phyloP scores from a whole-genome alignment of 2,113 vertebrate genomes.

The Noturus placidus region DNA sequence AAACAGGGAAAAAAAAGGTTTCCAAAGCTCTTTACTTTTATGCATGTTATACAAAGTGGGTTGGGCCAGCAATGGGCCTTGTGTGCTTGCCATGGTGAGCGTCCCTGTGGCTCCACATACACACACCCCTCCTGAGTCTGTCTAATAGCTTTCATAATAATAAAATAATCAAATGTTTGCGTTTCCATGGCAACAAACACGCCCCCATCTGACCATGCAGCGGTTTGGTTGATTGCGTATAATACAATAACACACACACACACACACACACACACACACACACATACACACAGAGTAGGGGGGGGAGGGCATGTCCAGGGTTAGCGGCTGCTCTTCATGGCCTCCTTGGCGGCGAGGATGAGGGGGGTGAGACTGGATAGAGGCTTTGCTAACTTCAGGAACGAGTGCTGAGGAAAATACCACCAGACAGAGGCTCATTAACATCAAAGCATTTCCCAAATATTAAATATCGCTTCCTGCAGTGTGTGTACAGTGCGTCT shows the following conservation, averaged over 20 bases:
- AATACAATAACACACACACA: background rate
- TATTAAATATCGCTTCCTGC: background rate
- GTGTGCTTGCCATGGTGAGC: background rate
- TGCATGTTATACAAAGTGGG: background rate
- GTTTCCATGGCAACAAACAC: conserved; percentile 5
- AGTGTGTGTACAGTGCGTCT: background rate
- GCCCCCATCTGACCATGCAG: background rate
- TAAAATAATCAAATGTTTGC: background rate
- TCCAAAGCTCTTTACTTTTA: background rate
- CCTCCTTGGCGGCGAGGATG: conserved; percentile 76
- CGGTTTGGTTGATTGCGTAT: background rate
- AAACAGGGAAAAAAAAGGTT: background rate
- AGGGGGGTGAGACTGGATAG: conserved; percentile 76
- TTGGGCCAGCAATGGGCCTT: background rate
- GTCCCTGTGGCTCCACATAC: background rate
- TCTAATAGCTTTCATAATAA: background rate
- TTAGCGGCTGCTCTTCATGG: conserved; percentile 73
- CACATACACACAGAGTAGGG: background rate
- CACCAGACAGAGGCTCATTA: background rate
- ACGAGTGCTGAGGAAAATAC: conserved; percentile 64
- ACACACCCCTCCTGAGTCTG: background rate
- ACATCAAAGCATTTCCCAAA: background rate
- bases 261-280: conserved; percentile 19
- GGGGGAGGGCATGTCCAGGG: background rate
- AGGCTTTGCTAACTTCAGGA: conserved; percentile 75